Percentiles rank a stretch among this genome's conserved stretches.
Evolutionary conservation across 2,888 invertebrate species (phyloP).

Genomic region (Hyalella azteca): DNA sequence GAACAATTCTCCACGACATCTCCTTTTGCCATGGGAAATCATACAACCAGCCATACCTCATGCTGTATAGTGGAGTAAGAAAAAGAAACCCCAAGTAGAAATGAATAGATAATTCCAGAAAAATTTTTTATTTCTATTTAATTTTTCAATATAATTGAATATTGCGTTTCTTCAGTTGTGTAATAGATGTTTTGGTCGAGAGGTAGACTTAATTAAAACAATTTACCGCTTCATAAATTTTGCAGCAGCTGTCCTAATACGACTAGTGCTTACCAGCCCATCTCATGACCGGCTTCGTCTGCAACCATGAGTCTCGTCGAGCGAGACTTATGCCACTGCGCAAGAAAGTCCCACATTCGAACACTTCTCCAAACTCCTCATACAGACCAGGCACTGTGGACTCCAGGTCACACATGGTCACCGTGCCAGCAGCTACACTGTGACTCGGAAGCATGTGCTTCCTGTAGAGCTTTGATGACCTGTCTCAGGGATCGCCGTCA

Average conservation of each 20-base stretch:
- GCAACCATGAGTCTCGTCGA: too few species aligned
- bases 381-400: not conserved
- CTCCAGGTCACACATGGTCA: not conserved
- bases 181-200: not conserved
- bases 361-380: not conserved
- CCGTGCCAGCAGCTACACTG: not conserved
- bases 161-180: not conserved
- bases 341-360: not conserved
- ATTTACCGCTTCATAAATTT: not conserved
- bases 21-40: conserved; percentile 13
- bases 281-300: too few species aligned
- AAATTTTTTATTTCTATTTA: not conserved
- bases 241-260: too few species aligned
- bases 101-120: not conserved
- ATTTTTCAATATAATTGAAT: not conserved
- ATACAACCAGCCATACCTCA: conserved; percentile 27
- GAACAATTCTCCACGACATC: conserved; percentile 1
- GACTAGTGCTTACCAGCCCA: too few species aligned
- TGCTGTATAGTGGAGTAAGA: not conserved
- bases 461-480: not conserved
- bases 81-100: not conserved
- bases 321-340: not conserved
- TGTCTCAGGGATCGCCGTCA: not conserved
- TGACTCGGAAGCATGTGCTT: not conserved
- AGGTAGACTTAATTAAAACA: not conserved